Evolutionary conservation across 2,113 vertebrate genomes (phyloP).

Genomic region (Anthoscopus minutus): DNA sequence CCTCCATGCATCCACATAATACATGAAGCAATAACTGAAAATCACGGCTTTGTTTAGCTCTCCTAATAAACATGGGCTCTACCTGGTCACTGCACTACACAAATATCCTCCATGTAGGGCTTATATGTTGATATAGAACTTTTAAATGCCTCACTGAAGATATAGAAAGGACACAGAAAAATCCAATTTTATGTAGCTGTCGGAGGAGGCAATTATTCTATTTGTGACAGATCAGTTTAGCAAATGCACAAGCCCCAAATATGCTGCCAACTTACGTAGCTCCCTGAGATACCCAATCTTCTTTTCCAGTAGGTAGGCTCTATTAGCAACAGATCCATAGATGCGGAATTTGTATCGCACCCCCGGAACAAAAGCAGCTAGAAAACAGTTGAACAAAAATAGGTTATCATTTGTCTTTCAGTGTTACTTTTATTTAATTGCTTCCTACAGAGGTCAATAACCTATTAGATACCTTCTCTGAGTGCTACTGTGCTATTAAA

Average conservation of each 20-base stretch:
- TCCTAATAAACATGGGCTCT: neutral
- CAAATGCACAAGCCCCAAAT: neutral
- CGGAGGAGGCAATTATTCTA: neutral
- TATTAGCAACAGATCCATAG: constrained; percentile 36
- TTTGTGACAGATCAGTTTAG: neutral
- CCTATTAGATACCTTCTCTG: neutral
- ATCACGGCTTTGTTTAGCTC: neutral
- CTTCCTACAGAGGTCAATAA: neutral
- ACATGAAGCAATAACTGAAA: neutral
- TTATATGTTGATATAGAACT: neutral
- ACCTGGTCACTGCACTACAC: neutral
- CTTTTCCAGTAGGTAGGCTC: constrained; percentile 30
- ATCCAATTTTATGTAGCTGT: neutral
- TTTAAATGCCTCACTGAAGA: neutral
- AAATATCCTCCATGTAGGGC: neutral
- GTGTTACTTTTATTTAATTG: neutral
- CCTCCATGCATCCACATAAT: neutral
- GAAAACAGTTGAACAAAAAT: neutral
- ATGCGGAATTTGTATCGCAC: constrained; percentile 56
- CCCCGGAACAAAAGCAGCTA: constrained; percentile 49
- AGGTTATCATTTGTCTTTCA: neutral
- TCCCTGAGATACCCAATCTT: constrained; percentile 59
- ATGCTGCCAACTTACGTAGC: constrained; percentile 34
- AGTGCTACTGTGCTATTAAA: neutral
- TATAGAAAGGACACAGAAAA: neutral